These are phyloP conservation scores for Anneissia japonica DNA, from an alignment of 35 echinoderm and acorn worm species.

Conservation along the genomic window DNA sequence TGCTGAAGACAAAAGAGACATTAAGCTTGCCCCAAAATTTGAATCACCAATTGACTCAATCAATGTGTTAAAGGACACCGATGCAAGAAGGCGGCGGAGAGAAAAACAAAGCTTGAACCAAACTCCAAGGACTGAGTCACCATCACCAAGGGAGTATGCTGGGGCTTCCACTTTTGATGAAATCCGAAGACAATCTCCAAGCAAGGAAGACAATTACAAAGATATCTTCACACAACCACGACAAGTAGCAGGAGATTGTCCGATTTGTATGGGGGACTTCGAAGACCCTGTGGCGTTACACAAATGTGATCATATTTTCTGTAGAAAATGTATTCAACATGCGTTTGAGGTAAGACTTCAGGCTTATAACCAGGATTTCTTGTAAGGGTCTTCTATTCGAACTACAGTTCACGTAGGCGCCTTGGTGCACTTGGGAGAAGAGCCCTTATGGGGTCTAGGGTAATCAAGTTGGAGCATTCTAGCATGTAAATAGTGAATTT, in stretches of 20 bases:
- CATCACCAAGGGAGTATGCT: not conserved
- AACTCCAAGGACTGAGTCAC: not conserved
- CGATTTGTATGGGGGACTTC: slow-evolving; percentile 27
- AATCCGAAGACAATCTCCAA: not conserved
- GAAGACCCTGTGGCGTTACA: not conserved
- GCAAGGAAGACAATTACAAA: not conserved
- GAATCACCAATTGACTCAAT: not conserved
- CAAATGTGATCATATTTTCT: slow-evolving; percentile 45
- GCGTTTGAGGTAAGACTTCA: slow-evolving; percentile 37
- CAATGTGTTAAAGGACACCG: not conserved
- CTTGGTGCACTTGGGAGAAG: too few species aligned
- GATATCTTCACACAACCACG: not conserved
- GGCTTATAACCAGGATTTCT: too few species aligned
- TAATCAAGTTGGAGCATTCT: too few species aligned
- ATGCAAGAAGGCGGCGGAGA: not conserved
- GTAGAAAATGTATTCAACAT: slow-evolving; percentile 26
- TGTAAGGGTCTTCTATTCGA: too few species aligned
- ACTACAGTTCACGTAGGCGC: too few species aligned
- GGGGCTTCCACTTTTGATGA: not conserved
- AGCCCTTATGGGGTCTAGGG: too few species aligned
- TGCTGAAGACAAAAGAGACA: not conserved
- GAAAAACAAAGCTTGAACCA: not conserved
- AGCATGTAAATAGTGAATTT: too few species aligned
- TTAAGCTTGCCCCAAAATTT: not conserved
- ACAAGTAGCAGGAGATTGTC: not conserved